phyloP scores from a whole-genome alignment of 2,113 vertebrate species.

The Sciurus niger region DNA sequence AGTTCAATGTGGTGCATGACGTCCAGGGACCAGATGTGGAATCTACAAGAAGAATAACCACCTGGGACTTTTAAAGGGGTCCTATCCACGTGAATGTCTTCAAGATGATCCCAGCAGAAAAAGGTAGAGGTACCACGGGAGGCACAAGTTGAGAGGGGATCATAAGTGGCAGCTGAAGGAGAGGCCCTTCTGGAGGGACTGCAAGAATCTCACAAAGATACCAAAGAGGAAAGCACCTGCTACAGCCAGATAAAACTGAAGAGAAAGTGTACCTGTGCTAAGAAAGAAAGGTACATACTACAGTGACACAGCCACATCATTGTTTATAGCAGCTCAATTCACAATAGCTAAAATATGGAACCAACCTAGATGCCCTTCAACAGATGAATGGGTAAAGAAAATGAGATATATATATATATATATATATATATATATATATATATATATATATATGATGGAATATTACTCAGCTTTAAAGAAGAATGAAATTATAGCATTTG shows the following conservation, averaged over 20 bases:
- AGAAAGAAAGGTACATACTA: neutral
- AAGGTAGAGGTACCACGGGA: neutral
- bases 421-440: too few species aligned
- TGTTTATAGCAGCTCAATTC: too few species aligned
- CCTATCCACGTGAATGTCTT: neutral
- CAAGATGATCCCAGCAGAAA: constrained; percentile 16
- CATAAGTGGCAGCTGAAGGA: neutral
- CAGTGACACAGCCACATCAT: too few species aligned
- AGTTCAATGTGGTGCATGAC: neutral
- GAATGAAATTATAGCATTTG: too few species aligned
- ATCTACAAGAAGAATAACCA: neutral
- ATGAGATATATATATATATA: too few species aligned
- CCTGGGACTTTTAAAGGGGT: neutral
- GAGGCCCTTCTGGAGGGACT: neutral
- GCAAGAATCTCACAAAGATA: neutral
- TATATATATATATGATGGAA: too few species aligned
- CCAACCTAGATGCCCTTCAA: too few species aligned
- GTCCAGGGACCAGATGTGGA: neutral
- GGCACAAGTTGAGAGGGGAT: neutral
- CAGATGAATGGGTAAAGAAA: too few species aligned
- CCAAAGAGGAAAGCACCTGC: neutral
- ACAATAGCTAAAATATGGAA: too few species aligned
- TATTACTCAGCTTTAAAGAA: too few species aligned
- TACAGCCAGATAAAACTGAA: neutral
- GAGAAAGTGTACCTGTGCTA: neutral